phyloP scores from a whole-genome alignment of 2,888 invertebrate genomes.

The Eugnorisma glareosa region DNA sequence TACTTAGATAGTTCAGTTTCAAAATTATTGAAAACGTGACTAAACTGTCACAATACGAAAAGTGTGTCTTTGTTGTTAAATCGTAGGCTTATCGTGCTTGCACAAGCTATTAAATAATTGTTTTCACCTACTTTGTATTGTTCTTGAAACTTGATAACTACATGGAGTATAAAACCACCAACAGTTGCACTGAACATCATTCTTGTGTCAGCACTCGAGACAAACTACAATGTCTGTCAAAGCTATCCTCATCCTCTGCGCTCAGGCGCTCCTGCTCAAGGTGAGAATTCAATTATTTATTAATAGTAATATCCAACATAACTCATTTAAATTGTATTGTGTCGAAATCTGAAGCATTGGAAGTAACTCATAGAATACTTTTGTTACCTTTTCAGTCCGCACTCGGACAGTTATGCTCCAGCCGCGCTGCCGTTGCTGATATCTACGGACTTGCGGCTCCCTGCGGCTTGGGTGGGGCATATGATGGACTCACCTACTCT shows the following conservation, averaged over 20 bases:
- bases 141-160: background rate
- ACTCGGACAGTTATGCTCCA: constrained; percentile 37
- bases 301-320: background rate
- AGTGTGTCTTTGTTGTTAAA: background rate
- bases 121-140: background rate
- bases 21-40: background rate
- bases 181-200: constrained; percentile 20
- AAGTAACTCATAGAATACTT: background rate
- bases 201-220: constrained; percentile 39
- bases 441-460: constrained; percentile 18
- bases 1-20: background rate
- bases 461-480: constrained; percentile 13
- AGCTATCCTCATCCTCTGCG: constrained; percentile 67
- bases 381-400: constrained; percentile 22
- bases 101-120: background rate
- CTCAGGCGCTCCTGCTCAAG: constrained; percentile 41
- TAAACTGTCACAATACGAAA: background rate
- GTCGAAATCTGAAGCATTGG: background rate
- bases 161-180: constrained; percentile 9
- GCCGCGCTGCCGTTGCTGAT: constrained; percentile 44
- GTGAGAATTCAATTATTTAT: background rate
- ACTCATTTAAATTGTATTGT: background rate
- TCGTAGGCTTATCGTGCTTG: background rate
- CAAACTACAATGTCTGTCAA: constrained; percentile 69
- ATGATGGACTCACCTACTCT: constrained; percentile 4